Conservation (phyloP, 1,140 invertebrate species). For the Proctacanthus coquilletti region DNA sequence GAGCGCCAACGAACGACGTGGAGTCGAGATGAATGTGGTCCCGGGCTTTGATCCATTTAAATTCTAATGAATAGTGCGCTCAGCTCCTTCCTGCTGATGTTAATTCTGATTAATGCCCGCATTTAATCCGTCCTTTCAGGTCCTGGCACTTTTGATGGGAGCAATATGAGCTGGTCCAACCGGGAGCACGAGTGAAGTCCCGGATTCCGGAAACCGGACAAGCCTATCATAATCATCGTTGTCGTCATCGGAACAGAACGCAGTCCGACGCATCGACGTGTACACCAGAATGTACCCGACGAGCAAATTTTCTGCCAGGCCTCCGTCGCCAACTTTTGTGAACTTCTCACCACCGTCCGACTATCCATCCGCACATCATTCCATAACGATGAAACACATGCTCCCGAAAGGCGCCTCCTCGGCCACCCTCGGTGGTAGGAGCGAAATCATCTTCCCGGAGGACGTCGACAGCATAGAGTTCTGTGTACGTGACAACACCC, state of each 20-base stretch:
- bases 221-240: background rate
- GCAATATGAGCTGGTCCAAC: too few relatives aligned
- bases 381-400: slow-evolving; percentile 15
- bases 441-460: slow-evolving; percentile 24
- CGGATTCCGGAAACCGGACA: slow-evolving; percentile 4
- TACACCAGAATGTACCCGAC: slow-evolving; percentile 14
- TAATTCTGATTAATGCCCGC: too few relatives aligned
- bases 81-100: too few relatives aligned
- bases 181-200: slow-evolving; percentile 8
- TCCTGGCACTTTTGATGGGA: too few relatives aligned
- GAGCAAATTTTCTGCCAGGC: slow-evolving; percentile 21
- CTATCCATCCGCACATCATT: slow-evolving; percentile 15
- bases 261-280: slow-evolving; percentile 12
- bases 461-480: slow-evolving; percentile 28
- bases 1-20: too few relatives aligned
- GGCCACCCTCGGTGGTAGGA: slow-evolving; percentile 11
- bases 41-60: too few relatives aligned
- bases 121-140: too few relatives aligned
- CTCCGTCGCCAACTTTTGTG: slow-evolving; percentile 22
- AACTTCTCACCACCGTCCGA: slow-evolving; percentile 18
- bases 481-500: slow-evolving; percentile 18
- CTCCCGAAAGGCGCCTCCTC: slow-evolving; percentile 7
- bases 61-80: too few relatives aligned
- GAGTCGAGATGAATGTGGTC: too few relatives aligned
- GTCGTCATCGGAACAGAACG: background rate